Conservation (phyloP, 2,888 invertebrate species). For the Lepas anatifera region DNA sequence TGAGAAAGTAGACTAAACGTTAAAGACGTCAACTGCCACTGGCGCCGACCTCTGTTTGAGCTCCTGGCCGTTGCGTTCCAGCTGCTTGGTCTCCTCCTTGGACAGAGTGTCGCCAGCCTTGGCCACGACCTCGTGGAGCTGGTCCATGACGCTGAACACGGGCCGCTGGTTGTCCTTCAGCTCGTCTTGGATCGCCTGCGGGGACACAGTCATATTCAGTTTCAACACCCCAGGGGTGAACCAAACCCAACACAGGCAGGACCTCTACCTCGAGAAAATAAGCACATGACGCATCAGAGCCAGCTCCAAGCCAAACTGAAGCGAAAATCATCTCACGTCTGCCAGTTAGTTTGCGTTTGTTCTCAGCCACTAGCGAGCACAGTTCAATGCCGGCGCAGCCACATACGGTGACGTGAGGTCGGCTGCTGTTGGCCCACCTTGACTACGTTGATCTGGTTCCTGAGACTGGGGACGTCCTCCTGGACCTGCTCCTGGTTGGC, state of each 20-base stretch:
- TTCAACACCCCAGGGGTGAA: no score
- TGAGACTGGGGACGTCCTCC: constrained; percentile 71
- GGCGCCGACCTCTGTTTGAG: constrained; percentile 45
- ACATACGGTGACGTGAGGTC: neutral
- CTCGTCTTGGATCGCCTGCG: constrained; percentile 74
- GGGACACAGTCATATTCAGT: no score
- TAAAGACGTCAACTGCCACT: no score
- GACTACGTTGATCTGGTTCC: constrained; percentile 76
- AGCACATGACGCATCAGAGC: no score
- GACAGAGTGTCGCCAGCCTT: constrained; percentile 86
- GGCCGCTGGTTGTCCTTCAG: constrained; percentile 72
- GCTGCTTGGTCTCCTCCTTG: constrained; percentile 72
- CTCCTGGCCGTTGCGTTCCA: constrained; percentile 75
- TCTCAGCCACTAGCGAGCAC: no score
- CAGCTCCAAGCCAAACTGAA: no score
- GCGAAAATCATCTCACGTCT: no score
- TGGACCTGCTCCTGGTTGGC: constrained; percentile 74
- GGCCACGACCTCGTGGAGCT: constrained; percentile 75
- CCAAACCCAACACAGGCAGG: no score
- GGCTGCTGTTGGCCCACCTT: constrained; percentile 56
- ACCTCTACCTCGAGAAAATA: no score
- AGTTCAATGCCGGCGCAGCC: no score
- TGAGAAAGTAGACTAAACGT: no score
- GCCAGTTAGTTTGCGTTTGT: no score
- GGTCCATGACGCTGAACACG: constrained; percentile 72